Evolutionary conservation across 2,888 invertebrate species (phyloP), one percentile per base, ranked within the genome.

Genomic region (Lamellibrachia satsuma): DNA sequence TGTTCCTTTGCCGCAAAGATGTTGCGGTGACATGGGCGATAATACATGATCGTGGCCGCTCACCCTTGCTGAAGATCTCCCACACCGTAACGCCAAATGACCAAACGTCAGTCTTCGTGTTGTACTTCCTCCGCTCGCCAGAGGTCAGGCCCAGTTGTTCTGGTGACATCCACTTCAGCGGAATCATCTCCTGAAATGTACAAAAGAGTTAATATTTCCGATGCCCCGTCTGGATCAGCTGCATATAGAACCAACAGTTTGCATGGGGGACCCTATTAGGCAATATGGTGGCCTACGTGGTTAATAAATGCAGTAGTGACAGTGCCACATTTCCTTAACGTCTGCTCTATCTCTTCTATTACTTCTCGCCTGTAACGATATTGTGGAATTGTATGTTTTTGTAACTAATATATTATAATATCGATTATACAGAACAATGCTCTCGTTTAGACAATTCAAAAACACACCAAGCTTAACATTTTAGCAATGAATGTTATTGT

Each of bases 41-140:
- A 57, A 8, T 15, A 57, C 57, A 15, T 57, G 57, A 57, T 15
- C 57, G 22, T 75, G 6, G 22, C 75, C 11, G 22, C 92, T 90
- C 52, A 93, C 93, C 93, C 91, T 91, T 90, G 22, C 91, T 75
- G 91, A 90, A 92, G 15, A 93, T 93, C 90, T 93, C 93, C 92
- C 92, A 93, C 39, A 93, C 27, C 39, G 93, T 93, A 51, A 93
- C 90, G 39, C 93, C 93, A 52, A 52, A 92, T 9, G 92, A 90
- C 92, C 92, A 92, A 7, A 91, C 91, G 90, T 92, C 92, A 60
- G 92, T 91, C 75, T 92, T 92, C 55, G 39, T 9, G 55, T 90
- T 92, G 92, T 11, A 90, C 90, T 90, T 90, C n/a, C 90, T 92
- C 52, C 90, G 51, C 55, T 90, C 60, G 22, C 92, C 90, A 8